Conservation (phyloP, 2,888 invertebrate species). For the Alviniconcha strummeri region DNA sequence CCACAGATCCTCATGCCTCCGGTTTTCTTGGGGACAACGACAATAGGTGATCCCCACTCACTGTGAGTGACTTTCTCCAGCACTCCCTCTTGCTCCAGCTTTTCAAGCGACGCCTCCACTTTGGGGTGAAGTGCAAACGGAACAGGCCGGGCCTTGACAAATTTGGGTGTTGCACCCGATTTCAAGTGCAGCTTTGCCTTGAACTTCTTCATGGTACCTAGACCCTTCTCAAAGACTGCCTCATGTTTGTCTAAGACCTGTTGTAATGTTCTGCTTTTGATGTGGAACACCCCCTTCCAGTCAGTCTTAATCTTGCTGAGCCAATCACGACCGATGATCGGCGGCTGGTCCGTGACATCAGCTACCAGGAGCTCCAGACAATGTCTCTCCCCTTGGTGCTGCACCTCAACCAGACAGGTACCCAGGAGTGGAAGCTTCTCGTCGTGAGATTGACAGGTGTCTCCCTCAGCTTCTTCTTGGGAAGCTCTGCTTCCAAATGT, state of each 20-base stretch:
- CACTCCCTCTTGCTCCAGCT: conserved; percentile 16
- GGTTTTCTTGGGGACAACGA: conserved; percentile 37
- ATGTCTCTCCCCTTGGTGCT: neutral
- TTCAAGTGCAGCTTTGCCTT: conserved; percentile 40
- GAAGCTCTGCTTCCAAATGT: neutral
- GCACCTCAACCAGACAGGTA: neutral
- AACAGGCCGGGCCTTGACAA: conserved; percentile 47
- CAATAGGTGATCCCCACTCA: conserved; percentile 45
- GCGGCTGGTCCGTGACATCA: neutral
- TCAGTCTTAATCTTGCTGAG: neutral
- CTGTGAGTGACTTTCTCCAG: conserved; percentile 25
- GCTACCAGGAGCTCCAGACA: neutral
- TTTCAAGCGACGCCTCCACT: conserved; percentile 32
- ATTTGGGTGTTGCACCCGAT: conserved; percentile 38
- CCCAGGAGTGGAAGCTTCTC: neutral
- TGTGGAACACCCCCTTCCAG: neutral
- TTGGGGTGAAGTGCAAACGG: conserved; percentile 39
- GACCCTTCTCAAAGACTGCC: neutral
- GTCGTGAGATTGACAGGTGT: neutral
- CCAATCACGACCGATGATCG: neutral
- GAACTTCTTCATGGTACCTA: conserved; percentile 16
- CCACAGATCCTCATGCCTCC: conserved; percentile 49
- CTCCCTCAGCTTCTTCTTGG: neutral
- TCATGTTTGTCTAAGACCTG: neutral
- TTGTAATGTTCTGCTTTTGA: neutral